Conservation (phyloP, 2,797 vertebrate species). For the Hemitrygon akajei region DNA sequence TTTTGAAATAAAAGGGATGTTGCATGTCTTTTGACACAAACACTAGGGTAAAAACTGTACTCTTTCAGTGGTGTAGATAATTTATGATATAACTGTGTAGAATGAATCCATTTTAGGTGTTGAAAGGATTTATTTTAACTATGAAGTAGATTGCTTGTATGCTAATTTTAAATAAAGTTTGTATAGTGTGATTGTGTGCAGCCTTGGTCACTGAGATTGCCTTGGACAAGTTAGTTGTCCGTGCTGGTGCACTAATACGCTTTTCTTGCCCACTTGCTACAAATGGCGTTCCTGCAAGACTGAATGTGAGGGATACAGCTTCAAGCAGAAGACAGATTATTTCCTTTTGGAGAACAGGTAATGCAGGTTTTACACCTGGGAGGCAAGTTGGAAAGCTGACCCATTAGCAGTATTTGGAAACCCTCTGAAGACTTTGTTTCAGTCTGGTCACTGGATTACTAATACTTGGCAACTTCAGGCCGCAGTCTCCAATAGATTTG, state of each 20-base stretch:
- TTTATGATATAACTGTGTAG: slow-evolving; percentile 7
- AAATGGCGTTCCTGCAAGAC: too few species aligned
- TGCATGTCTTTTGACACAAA: background rate
- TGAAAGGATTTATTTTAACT: slow-evolving; percentile 4
- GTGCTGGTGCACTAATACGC: background rate
- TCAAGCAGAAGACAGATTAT: background rate
- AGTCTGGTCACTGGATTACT: too few species aligned
- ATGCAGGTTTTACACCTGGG: background rate
- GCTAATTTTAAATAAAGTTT: slow-evolving; percentile 32
- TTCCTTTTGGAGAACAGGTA: background rate
- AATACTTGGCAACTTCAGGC: too few species aligned
- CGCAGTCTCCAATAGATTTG: too few species aligned
- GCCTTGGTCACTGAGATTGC: background rate
- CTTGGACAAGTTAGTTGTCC: background rate
- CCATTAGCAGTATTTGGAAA: too few species aligned
- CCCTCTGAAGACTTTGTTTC: too few species aligned
- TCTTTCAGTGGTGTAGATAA: background rate
- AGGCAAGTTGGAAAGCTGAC: background rate
- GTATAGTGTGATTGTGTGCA: background rate
- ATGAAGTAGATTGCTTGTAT: slow-evolving; percentile 19
- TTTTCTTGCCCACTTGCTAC: background rate
- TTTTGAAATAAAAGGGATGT: slow-evolving; percentile 4
- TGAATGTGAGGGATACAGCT: background rate
- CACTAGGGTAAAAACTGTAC: background rate
- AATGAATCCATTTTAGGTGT: slow-evolving; percentile 1